Evolutionary conservation across 2,797 vertebrate species (phyloP).

Genomic region (Chloroceryle inda): DNA sequence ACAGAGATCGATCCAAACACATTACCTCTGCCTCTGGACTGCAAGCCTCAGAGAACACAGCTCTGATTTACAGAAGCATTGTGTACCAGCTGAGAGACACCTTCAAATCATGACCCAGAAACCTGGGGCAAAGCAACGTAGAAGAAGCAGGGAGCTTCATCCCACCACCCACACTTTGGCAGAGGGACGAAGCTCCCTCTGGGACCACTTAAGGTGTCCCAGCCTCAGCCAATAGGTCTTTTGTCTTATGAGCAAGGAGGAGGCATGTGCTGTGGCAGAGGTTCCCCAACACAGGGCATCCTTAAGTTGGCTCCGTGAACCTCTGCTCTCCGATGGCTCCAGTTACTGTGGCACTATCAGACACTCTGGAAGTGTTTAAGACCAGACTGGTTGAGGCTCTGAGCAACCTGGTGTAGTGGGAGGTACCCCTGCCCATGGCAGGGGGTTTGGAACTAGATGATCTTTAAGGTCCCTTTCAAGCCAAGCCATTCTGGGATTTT

Average conservation of each 20-base stretch:
- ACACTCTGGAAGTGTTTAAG: not conserved
- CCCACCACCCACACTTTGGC: rapidly evolving
- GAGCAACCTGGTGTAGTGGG: too few species aligned
- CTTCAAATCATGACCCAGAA: not conserved
- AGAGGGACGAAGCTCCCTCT: not conserved
- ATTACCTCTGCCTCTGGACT: not conserved
- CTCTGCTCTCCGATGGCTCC: not conserved
- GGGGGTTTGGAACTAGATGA: too few species aligned
- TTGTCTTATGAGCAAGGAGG: rapidly evolving
- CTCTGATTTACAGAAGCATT: not conserved
- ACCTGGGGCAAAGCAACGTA: not conserved
- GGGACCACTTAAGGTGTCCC: not conserved
- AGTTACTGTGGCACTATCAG: not conserved
- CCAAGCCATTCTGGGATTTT: too few species aligned
- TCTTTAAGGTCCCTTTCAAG: too few species aligned
- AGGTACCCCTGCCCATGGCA: too few species aligned
- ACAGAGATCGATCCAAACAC: not conserved
- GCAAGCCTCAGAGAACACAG: not conserved
- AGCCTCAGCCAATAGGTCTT: rapidly evolving
- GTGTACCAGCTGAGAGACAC: not conserved
- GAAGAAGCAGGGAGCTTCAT: not conserved
- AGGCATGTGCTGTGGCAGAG: not conserved
- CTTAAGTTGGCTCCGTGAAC: not conserved
- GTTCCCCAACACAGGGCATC: not conserved
- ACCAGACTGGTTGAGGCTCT: too few species aligned